Evolutionary conservation across 2,113 vertebrate species (phyloP).

Genomic region (Cyprinodon brontotheroides): DNA sequence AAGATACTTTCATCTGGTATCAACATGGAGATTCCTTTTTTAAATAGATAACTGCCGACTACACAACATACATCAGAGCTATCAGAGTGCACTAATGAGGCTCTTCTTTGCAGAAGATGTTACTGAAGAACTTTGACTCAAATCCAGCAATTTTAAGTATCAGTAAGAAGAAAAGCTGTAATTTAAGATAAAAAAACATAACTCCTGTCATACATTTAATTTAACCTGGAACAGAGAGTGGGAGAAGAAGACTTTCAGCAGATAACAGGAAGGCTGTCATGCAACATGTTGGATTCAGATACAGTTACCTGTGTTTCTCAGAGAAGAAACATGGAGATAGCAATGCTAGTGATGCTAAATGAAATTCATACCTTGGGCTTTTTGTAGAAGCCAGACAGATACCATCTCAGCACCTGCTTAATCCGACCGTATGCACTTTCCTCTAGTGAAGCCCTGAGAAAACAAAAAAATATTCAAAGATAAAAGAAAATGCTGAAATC

Average conservation of each 20-base stretch:
- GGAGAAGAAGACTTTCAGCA: background rate
- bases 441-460: constrained; percentile 81
- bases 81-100: too few relatives aligned
- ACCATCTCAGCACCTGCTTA: constrained; percentile 91
- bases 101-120: too few relatives aligned
- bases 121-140: too few relatives aligned
- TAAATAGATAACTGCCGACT: background rate
- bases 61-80: background rate
- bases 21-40: background rate
- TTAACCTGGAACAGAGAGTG: background rate
- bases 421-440: constrained; percentile 88
- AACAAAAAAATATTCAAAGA: background rate
- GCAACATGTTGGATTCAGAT: background rate
- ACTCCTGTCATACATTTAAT: background rate
- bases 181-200: background rate
- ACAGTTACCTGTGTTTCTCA: background rate
- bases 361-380: constrained; percentile 88
- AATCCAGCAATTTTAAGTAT: too few relatives aligned
- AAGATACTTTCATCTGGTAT: background rate
- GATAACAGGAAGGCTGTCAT: background rate
- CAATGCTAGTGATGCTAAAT: background rate
- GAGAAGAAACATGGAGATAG: background rate
- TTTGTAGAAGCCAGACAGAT: constrained; percentile 95
- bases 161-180: too few relatives aligned
- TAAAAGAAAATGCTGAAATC: background rate